A percentile compares a stretch with the other conserved stretches of the same genome.
phyloP scores from a whole-genome alignment of 2,888 invertebrate species.

The Dendrolimus houi region DNA sequence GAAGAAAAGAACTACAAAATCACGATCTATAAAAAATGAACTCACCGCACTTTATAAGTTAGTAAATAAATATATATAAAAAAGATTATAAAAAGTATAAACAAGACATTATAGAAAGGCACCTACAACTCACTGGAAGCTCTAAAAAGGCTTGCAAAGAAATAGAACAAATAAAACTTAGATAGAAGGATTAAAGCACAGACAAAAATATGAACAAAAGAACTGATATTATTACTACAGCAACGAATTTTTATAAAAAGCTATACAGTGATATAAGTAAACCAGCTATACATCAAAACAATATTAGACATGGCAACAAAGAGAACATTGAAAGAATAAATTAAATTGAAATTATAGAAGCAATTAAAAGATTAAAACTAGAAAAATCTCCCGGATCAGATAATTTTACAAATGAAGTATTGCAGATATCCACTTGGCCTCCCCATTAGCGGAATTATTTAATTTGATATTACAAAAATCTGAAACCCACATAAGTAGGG shows the following conservation, averaged over 20 bases:
- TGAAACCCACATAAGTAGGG: too few species aligned
- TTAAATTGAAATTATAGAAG: too few species aligned
- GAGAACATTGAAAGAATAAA: too few species aligned
- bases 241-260: slow-evolving; percentile 13
- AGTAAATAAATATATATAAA: not conserved
- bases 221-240: slow-evolving; percentile 10
- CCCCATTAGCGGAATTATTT: too few species aligned
- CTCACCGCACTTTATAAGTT: too few species aligned
- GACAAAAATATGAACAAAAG: slow-evolving; percentile 5
- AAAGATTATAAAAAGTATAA: slow-evolving; percentile 5
- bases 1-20: slow-evolving; percentile 10
- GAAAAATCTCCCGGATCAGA: too few species aligned
- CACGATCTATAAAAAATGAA: not conserved
- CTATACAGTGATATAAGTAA: slow-evolving; percentile 7
- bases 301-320: too few species aligned
- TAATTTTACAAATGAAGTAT: too few species aligned
- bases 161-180: slow-evolving; percentile 9
- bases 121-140: slow-evolving; percentile 4
- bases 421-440: too few species aligned
- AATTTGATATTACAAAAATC: too few species aligned
- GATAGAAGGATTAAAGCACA: slow-evolving; percentile 8
- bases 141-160: slow-evolving; percentile 9
- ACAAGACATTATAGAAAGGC: slow-evolving; percentile 5
- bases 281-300: too few species aligned
- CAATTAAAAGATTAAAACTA: too few species aligned